Evolutionary conservation across 2,113 vertebrate species (phyloP), one percentile per base, ranked within the genome.

Genomic region (Raja brachyura): DNA sequence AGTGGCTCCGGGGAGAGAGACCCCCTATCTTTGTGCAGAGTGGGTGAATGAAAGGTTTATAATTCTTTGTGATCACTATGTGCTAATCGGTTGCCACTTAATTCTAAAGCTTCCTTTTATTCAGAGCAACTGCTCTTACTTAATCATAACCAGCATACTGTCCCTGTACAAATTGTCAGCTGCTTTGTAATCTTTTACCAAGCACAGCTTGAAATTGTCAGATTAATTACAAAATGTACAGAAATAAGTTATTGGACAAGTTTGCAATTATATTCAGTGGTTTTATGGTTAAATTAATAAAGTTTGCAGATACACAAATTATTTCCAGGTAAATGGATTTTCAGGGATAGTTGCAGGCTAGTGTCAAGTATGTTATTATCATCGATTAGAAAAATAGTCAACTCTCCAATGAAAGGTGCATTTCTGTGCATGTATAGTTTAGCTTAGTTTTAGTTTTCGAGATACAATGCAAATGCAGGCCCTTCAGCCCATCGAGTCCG

Each of bases 21-120:
- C 88, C 22, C 33, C 39, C 61, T 73, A 66, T 92, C 66, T 70
- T 68, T 73, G 9, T 92, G 63, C 88, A 22, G 66, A 63, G 22
- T 73, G 63, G 25, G 7, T 73, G 63, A 92, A 92, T 92, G 33
- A 92, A 92, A 70, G 31, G 66, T 92, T 92, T 92, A 66, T 73
- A 73, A 92, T 70, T 92, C 66, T 22, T 33, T 70, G 63, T 70
- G 88, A 92, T 61, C 31, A 48, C 31, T 39, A 68, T 33, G 33
- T n/a, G 39, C 61, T 68, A 85, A 85, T 59, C 81, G 59, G 81
- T 85, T 85, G 59, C 86, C 3, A 68, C n/a, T 33, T 66, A 66
- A 68, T 68, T 90, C 86, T 33, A 16, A 31, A 66, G 48, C 54
- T 31, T 14, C 63, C 66, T 66, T 63, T 66, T 66, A 5, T 1